Percentiles rank a stretch among this genome's conserved stretches.
Evolutionary conservation across 2,888 invertebrate genomes (phyloP).

Genomic region (Congeria kusceri): DNA sequence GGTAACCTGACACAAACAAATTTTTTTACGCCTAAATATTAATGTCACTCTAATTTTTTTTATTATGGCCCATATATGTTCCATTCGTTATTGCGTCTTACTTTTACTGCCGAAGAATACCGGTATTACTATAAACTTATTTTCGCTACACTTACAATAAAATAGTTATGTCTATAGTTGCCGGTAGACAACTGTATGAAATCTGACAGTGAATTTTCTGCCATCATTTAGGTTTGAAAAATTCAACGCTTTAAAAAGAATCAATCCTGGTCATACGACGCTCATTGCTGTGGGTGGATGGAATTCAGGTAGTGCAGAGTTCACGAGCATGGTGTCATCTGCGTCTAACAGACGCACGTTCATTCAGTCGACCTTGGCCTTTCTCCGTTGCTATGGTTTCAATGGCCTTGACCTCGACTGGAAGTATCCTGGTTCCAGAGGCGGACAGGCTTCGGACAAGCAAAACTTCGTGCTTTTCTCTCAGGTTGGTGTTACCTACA

Average conservation of each 20-base stretch:
- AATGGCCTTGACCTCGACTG: constrained; percentile 83
- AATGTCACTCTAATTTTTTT: no score
- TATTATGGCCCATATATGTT: background rate
- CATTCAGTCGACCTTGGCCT: constrained; percentile 70
- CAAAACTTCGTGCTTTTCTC: constrained; percentile 67
- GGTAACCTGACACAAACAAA: no score
- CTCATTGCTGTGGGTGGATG: constrained; percentile 83
- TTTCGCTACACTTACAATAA: no score
- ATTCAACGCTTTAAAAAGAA: constrained; percentile 71
- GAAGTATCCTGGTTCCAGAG: constrained; percentile 80
- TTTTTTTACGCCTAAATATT: no score
- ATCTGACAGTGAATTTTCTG: no score
- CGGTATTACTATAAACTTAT: no score
- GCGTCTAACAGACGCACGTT: constrained; percentile 63
- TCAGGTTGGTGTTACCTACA: constrained; percentile 59
- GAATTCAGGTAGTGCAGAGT: constrained; percentile 74
- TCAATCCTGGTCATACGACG: constrained; percentile 74
- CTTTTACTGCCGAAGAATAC: no score
- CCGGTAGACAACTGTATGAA: no score
- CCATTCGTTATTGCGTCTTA: no score
- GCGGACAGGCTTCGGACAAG: constrained; percentile 76
- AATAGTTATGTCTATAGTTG: no score
- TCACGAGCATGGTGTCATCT: constrained; percentile 73
- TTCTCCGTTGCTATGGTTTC: constrained; percentile 71
- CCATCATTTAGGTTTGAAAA: constrained; percentile 73